Percentiles rank a stretch among this genome's conserved stretches.
Evolutionary conservation across 2,888 invertebrate species (phyloP).

Genomic region (Tetramorium bicarinatum): DNA sequence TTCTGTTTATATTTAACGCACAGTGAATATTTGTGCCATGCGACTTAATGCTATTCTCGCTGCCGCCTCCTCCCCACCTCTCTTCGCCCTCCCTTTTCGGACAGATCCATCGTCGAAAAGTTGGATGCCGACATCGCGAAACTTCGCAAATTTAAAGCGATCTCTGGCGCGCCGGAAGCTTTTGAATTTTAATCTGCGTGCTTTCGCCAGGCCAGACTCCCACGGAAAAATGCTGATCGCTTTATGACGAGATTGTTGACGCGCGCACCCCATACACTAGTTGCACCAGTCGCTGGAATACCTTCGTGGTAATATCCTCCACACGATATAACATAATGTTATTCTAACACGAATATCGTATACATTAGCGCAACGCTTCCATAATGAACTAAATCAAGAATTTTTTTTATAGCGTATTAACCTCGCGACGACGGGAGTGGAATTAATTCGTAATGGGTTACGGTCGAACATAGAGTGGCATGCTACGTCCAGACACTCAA

Average conservation of each 20-base stretch:
- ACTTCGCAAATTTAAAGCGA: conserved; percentile 74
- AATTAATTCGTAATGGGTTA: conserved; percentile 44
- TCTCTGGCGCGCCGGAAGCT: conserved; percentile 60
- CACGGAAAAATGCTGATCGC: conserved; percentile 67
- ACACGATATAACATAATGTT: conserved; percentile 51
- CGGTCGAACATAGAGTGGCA: conserved; percentile 8
- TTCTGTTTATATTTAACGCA: conserved; percentile 50
- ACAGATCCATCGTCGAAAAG: conserved; percentile 65
- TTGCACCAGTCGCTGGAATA: conserved; percentile 45
- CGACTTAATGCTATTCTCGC: conserved; percentile 55
- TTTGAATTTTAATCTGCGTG: conserved; percentile 73
- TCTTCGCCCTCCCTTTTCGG: conserved; percentile 41
- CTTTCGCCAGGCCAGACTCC: conserved; percentile 43
- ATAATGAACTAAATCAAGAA: conserved; percentile 47
- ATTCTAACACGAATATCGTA: conserved; percentile 44
- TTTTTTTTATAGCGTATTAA: conserved; percentile 24
- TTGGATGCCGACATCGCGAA: conserved; percentile 58
- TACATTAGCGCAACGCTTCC: conserved; percentile 32
- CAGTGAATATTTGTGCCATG: conserved; percentile 44
- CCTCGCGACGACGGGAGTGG: conserved; percentile 16
- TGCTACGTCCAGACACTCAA: conserved; percentile 23
- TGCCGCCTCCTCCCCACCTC: conserved; percentile 45
- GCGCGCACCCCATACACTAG: conserved; percentile 42
- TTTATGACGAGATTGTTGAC: conserved; percentile 54
- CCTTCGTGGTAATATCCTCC: conserved; percentile 36